Conservation (phyloP, 2,113 vertebrate species). For the Coryphaenoides rupestris region DNA sequence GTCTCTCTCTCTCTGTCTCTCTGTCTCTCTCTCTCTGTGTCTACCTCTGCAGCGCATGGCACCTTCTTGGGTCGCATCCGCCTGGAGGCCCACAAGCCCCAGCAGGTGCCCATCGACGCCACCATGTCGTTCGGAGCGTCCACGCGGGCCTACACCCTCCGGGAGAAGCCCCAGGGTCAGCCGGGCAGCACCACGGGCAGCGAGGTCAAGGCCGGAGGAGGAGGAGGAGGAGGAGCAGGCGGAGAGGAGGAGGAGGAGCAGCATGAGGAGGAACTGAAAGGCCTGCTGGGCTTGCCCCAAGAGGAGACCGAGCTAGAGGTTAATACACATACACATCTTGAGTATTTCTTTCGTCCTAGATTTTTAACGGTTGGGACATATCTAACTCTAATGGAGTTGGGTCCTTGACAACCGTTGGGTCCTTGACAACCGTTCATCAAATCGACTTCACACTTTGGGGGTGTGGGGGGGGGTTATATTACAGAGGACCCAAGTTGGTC, state of each 20-base stretch:
- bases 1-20: too few species aligned
- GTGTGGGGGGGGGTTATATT: too few species aligned
- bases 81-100: conserved; percentile 92
- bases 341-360: too few species aligned
- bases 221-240: conserved; percentile 90
- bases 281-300: conserved; percentile 84
- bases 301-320: conserved; percentile 95
- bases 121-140: conserved; percentile 96
- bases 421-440: too few species aligned
- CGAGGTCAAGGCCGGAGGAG: conserved; percentile 87
- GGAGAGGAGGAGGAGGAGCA: conserved; percentile 79
- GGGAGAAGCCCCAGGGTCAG: conserved; percentile 95
- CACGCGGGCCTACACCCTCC: conserved; percentile 89
- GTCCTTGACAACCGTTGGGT: too few species aligned
- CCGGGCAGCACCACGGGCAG: conserved; percentile 76
- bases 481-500: too few species aligned
- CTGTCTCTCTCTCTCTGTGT: background rate
- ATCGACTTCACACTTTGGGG: too few species aligned
- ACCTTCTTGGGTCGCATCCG: conserved; percentile 82
- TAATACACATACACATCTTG: too few species aligned
- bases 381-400: too few species aligned
- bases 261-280: conserved; percentile 85
- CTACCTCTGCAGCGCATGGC: conserved; percentile 69
- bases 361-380: too few species aligned
- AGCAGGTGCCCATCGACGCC: conserved; percentile 96